Evolutionary conservation across 1,140 invertebrate genomes (phyloP), one percentile per base, ranked within the genome.

Genomic region (Drosophila dunni): DNA sequence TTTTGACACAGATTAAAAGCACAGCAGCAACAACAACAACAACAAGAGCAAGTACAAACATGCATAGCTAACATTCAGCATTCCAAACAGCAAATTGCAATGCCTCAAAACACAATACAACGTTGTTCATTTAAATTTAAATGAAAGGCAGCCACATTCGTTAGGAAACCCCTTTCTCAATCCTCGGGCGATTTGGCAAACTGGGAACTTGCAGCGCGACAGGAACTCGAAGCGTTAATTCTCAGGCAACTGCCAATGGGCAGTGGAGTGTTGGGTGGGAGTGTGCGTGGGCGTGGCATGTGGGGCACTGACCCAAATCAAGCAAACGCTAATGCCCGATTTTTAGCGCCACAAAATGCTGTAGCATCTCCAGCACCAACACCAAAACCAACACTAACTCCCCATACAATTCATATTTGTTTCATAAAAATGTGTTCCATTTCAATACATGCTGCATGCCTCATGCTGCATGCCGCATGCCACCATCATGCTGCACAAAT

Each of bases 1-100:
- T 77, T 79, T 79, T 79, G 78, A 79, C 78, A 79, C 78, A 79
- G 78, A 79, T 79, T 78, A 79, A 79, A 79, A 79, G 78, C 70
- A 44, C 51, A 68, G 57, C 48, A 56, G 56, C 60, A 69, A 9
- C 70, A 70, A 46, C 42, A 67, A 20, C 20, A 63, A 15, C 51
- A 74, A 24, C 5, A 66, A 17, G 33, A 56, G 29, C 40, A 50
- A 13, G 20, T 46, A 40, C 45, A 65, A 20, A 20, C 10, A 20
- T 7, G 15, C 15, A 10, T 40, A 17, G 34, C 53, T 20, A 56
- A 56, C 53, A 56, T 56, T 56, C 53, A 40, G 36, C 53, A 34
- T 42, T 10, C 5, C 42, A 56, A 70, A 75, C 66, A 69, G 20
- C 42, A 46, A 64, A 64, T 51, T 64, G 62, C 62, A 64, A 64